Evolutionary conservation across 2,113 vertebrate genomes (phyloP), one percentile per base, ranked within the genome.

Genomic region (Eptesicus fuscus): DNA sequence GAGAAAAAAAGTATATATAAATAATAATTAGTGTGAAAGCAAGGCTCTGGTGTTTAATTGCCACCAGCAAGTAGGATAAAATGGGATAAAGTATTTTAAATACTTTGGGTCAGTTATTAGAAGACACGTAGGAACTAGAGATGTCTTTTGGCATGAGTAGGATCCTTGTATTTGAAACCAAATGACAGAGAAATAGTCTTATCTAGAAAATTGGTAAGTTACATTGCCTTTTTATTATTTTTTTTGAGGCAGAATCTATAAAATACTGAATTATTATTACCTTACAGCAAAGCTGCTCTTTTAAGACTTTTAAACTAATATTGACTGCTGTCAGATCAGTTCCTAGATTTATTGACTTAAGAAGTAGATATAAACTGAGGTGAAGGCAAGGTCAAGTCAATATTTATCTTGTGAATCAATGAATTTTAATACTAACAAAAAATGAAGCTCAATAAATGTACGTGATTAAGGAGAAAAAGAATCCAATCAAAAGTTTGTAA

Each of bases 321-420:
- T 98, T 98, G 98, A 98, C 98, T 98, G 83, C 97, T 98, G 98
- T 98, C 98, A 98, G 98, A 98, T 98, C 96, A 96, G 97, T 98
- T 98, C 98, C 98, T 92, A 97, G 97, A 98, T 97, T 98, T 98
- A 98, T 98, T 98, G 98, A 98, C 97, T 98, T 96, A 65, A 97
- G 97, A 97, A 98, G 97, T 98, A 98, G 97, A 98, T 98, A 98
- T 97, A 98, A 98, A 98, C 98, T 97, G 97, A 98, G 97, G 98
- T 97, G 96, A 98, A 98, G 96, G 96, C 2, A 96, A 98, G 98
- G 98, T 98, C 98, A 98, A 95, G 97, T 98, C 98, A 98, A 98
- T 98, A 98, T 98, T 98, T 98, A 98, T 98, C 98, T 98, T 98
- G 93, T 90, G 88, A 97, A 98, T 98, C 98, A 97, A 98, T 98